phyloP scores from a whole-genome alignment of 2,888 invertebrate genomes.

The Eupeodes latifasciatus region DNA sequence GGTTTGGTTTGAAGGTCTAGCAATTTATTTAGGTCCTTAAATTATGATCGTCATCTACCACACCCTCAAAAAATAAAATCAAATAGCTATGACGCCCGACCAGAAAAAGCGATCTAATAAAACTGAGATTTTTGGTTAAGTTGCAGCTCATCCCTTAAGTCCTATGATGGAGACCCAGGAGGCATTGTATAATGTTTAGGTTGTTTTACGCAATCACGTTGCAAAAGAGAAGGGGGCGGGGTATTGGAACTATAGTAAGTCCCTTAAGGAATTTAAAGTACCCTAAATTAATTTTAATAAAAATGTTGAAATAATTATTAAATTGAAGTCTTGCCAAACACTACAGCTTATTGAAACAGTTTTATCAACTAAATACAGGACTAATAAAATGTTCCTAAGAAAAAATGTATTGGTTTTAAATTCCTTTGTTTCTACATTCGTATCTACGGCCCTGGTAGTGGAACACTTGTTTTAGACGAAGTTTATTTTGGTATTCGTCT shows the following conservation, averaged over 20 bases:
- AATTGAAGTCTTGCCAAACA: no score
- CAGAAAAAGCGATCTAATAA: conserved; percentile 57
- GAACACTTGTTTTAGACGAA: neutral
- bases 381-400: no score
- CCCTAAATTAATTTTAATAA: no score
- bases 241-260: no score
- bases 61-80: conserved; percentile 45
- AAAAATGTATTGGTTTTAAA: no score
- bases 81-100: conserved; percentile 25
- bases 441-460: neutral
- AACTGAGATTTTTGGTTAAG: conserved; percentile 71
- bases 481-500: conserved; percentile 36
- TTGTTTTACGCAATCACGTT: no score
- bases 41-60: conserved; percentile 70
- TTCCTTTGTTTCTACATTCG: no score
- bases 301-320: no score
- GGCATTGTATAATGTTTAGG: neutral
- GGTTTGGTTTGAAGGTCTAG: conserved; percentile 53
- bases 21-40: conserved; percentile 65
- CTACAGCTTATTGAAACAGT: no score
- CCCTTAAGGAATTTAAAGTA: no score
- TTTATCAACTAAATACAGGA: no score
- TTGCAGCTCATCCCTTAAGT: conserved; percentile 67
- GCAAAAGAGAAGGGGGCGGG: no score
- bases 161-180: neutral